Conservation (phyloP, 2,888 invertebrate genomes). For the Pycnomerus fuliginosus region DNA sequence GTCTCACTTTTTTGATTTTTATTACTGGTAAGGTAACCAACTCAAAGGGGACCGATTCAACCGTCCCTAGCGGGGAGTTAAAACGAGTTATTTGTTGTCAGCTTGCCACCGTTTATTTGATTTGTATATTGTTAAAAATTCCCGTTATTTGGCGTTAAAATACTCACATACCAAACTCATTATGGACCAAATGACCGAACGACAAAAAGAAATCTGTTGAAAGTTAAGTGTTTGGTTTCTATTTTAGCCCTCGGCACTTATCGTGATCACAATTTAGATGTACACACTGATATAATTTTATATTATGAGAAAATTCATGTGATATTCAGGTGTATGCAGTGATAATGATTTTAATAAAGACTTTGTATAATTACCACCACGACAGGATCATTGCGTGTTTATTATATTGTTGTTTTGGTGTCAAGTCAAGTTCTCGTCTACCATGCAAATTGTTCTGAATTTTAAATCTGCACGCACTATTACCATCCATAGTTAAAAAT, state of each 20-base stretch:
- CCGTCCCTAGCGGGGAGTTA: conserved; percentile 6
- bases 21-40: too few relatives aligned
- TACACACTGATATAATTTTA: conserved; percentile 30
- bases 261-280: conserved; percentile 39
- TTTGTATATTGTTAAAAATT: conserved; percentile 14
- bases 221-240: conserved; percentile 13
- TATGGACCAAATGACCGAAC: too few relatives aligned
- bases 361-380: conserved; percentile 29
- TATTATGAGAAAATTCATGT: conserved; percentile 38
- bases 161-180: too few relatives aligned
- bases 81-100: conserved; percentile 14
- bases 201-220: too few relatives aligned
- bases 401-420: conserved; percentile 4
- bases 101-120: conserved; percentile 13
- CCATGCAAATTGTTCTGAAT: conserved; percentile 19
- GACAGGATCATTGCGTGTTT: conserved; percentile 20
- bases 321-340: conserved; percentile 36
- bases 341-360: conserved; percentile 38
- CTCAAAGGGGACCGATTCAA: too few relatives aligned
- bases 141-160: too few relatives aligned
- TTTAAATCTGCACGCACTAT: conserved; percentile 15
- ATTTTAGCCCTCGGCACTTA: conserved; percentile 17
- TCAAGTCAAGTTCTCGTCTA: conserved; percentile 2
- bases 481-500: conserved; percentile 1
- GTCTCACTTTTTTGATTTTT: too few relatives aligned